phyloP scores from a whole-genome alignment of 2,797 vertebrate genomes.

The Danio tinwini region DNA sequence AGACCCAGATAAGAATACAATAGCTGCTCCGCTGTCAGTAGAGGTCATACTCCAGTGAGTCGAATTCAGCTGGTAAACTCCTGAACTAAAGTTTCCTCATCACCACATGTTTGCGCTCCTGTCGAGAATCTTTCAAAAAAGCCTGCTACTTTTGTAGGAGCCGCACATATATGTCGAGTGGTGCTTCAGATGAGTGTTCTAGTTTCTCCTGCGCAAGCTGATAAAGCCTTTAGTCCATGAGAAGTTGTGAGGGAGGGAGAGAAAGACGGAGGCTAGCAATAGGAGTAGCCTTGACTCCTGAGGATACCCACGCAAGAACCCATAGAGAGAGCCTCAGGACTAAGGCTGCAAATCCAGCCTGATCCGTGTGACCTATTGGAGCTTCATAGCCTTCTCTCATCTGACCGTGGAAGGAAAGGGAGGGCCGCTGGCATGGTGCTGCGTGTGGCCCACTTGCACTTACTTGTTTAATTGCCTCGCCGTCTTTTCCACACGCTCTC shows the following conservation, averaged over 20 bases:
- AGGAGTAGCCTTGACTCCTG: constrained; percentile 54
- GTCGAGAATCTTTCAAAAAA: constrained; percentile 53
- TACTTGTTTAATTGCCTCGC: constrained; percentile 64
- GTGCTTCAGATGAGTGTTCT: constrained; percentile 50
- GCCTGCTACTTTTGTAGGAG: constrained; percentile 38
- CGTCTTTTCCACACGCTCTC: constrained; percentile 54
- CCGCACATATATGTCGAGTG: constrained; percentile 52
- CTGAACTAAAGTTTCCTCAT: constrained; percentile 58
- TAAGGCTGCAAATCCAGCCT: constrained; percentile 57
- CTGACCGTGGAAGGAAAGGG: constrained; percentile 48
- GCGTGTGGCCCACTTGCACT: constrained; percentile 55
- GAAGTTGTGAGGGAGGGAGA: constrained; percentile 44
- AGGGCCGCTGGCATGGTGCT: constrained; percentile 55
- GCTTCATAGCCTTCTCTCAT: constrained; percentile 64
- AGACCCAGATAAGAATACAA: constrained; percentile 61
- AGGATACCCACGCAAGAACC: constrained; percentile 53
- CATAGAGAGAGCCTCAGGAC: constrained; percentile 56
- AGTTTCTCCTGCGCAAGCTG: constrained; percentile 50
- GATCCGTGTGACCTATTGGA: constrained; percentile 59
- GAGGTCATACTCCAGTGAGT: constrained; percentile 62
- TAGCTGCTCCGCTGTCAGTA: constrained; percentile 60
- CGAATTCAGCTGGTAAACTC: constrained; percentile 56
- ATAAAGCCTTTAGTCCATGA: constrained; percentile 55
- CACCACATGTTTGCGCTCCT: constrained; percentile 52
- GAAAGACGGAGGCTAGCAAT: constrained; percentile 35